These are phyloP conservation scores for Rhogogaster chlorosoma DNA, from an alignment of 2,888 invertebrate genomes.

Conservation along the genomic window DNA sequence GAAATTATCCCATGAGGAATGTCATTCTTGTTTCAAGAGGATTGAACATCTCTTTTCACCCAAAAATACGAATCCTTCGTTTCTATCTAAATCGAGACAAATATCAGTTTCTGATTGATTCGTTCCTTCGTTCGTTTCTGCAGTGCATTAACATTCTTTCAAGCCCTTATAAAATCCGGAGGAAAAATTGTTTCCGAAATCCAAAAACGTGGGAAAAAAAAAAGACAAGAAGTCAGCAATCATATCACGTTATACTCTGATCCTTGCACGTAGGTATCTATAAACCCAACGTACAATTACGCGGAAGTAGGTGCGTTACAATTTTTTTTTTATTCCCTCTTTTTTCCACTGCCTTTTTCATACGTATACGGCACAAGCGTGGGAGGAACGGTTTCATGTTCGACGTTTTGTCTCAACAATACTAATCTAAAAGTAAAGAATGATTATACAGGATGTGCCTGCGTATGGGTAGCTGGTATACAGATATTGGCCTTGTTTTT, in stretches of 20 bases:
- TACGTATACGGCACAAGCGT: neutral
- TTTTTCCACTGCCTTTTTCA: neutral
- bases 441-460: neutral
- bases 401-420: neutral
- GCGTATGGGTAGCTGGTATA: neutral
- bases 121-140: too few species aligned
- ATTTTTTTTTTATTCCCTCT: neutral
- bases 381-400: constrained; percentile 2
- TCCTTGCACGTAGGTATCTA: neutral
- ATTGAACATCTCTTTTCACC: too few species aligned
- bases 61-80: too few species aligned
- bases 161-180: neutral
- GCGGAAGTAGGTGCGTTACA: neutral
- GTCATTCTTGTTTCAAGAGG: too few species aligned
- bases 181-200: neutral
- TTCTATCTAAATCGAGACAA: too few species aligned
- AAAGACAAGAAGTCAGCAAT: neutral
- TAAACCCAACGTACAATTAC: neutral
- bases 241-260: neutral
- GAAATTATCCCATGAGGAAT: too few species aligned
- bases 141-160: neutral
- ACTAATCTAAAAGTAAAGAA: neutral
- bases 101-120: too few species aligned
- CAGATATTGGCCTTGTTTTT: constrained; percentile 3
- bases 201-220: too few species aligned